Evolutionary conservation across 2,797 vertebrate species (phyloP), one percentile per base, ranked within the genome.

Genomic region (Crax fasciolata): DNA sequence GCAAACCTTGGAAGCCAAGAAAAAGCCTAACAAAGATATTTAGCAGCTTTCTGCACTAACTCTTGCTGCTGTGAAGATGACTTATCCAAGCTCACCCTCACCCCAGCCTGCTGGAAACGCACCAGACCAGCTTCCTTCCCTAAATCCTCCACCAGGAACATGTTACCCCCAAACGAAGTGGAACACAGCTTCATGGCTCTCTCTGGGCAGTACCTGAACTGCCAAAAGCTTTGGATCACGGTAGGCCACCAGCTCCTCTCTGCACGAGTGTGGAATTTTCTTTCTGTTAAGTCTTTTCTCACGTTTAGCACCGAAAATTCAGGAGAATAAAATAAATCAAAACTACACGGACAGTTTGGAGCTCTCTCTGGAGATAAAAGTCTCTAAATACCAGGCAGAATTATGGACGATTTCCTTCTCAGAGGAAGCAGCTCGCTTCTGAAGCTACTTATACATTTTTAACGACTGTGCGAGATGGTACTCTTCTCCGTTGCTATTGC

Each of bases 381-480:
- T 92, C 72, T 79, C 96, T 89, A 94, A 91, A 91, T 92, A 97
- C 75, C 80, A 82, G 93, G 90, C 59, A 82, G 88, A 95, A 96
- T 92, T 92, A 97, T 90, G 89, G 67, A 84, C 90, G 21, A 73
- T 95, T 97, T 96, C 81, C 87, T 94, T 93, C 81, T n/a, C 74
- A 76, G 93, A 93, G 76, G 93, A 35, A 95, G 87, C 49, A 71
- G 87, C 51, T 54, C 68, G 74, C 59, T 94, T 79, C 84, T 71
- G 81, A 89, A 92, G 67, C 54, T 72, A 17, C 87, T 96, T 82
- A 81, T 91, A 73, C 93, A 80, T 94, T 92, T 92, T 91, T 95
- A 89, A 95, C 90, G 57, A 55, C 75, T 51, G 28, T 63, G 59
- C 9, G 52, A 93, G 79, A 39, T 52, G 86, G 21, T 25, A 49